Conservation (phyloP, 2,113 vertebrate species). For the Caranx melampygus region DNA sequence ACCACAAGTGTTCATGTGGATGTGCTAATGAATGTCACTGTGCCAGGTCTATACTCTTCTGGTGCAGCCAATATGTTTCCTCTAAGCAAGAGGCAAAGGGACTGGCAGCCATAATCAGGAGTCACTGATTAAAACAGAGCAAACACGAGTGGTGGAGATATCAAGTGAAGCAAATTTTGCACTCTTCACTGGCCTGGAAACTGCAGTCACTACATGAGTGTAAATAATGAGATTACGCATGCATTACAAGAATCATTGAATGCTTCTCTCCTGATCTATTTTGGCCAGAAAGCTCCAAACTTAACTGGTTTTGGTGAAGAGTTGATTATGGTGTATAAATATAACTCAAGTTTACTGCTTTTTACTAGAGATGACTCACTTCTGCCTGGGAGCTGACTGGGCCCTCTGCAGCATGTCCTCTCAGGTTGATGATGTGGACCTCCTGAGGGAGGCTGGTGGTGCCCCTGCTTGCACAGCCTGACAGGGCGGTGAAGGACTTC, state of each 20-base stretch:
- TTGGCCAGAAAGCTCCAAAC: too few species aligned
- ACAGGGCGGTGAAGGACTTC: conserved; percentile 91
- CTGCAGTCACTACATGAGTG: too few species aligned
- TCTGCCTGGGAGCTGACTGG: conserved; percentile 79
- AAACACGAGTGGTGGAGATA: conserved; percentile 2
- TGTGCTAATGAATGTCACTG: background rate
- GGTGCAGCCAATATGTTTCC: background rate
- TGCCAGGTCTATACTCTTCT: background rate
- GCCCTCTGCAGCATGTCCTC: conserved; percentile 73
- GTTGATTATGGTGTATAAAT: conserved; percentile 3
- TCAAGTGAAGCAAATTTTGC: background rate
- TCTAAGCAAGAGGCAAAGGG: conserved; percentile 20
- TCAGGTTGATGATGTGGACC: conserved; percentile 95
- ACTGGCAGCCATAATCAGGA: background rate
- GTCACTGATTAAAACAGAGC: background rate
- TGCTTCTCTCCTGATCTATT: background rate
- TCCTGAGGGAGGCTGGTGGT: conserved; percentile 88
- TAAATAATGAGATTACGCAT: background rate
- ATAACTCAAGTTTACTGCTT: background rate
- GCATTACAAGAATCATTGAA: background rate
- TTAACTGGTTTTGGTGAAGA: background rate
- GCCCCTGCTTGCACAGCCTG: conserved; percentile 93
- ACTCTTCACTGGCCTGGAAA: background rate
- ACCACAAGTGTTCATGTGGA: background rate
- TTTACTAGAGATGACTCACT: conserved; percentile 78